A percentile compares a stretch with the other conserved stretches of the same genome.
These are phyloP conservation scores for Monomorium pharaonis DNA, from an alignment of 1,140 invertebrate genomes.

Conservation along the genomic window DNA sequence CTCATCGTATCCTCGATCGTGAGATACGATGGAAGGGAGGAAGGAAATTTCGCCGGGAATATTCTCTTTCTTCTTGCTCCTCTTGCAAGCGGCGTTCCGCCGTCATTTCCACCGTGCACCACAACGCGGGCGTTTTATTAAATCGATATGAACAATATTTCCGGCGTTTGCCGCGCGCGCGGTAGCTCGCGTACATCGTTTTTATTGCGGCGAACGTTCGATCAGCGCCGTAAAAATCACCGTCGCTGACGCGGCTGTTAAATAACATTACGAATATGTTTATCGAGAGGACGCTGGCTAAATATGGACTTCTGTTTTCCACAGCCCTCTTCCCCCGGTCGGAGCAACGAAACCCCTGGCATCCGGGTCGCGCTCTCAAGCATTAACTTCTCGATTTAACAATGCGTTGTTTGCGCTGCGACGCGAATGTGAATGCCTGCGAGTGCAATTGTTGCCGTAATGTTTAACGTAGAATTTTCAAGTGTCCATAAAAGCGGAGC, in stretches of 20 bases:
- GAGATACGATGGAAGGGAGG: not conserved
- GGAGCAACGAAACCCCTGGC: not conserved
- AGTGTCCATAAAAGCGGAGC: not conserved
- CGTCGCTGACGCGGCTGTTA: not conserved
- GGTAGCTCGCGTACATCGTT: constrained; percentile 7
- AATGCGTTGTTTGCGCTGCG: not conserved
- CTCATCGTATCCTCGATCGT: not conserved
- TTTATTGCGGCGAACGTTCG: constrained; percentile 18
- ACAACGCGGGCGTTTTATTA: constrained; percentile 16
- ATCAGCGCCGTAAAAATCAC: constrained; percentile 29
- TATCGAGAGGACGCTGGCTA: not conserved
- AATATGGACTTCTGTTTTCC: not conserved
- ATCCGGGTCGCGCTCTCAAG: not conserved
- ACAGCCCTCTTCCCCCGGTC: no score
- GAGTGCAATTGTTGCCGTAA: not conserved
- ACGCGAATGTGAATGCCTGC: not conserved
- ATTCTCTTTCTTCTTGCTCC: not conserved
- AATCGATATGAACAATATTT: constrained; percentile 57
- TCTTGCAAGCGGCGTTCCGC: not conserved
- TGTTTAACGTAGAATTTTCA: not conserved
- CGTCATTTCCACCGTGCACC: not conserved
- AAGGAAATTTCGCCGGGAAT: constrained; percentile 20
- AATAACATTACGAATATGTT: constrained; percentile 24
- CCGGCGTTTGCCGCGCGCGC: not conserved
- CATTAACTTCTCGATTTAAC: not conserved